These are phyloP conservation scores for Rhopilema esculentum DNA, from an alignment of 30 jellyfish, hydroid and myxozoan genomes.

Conservation along the genomic window DNA sequence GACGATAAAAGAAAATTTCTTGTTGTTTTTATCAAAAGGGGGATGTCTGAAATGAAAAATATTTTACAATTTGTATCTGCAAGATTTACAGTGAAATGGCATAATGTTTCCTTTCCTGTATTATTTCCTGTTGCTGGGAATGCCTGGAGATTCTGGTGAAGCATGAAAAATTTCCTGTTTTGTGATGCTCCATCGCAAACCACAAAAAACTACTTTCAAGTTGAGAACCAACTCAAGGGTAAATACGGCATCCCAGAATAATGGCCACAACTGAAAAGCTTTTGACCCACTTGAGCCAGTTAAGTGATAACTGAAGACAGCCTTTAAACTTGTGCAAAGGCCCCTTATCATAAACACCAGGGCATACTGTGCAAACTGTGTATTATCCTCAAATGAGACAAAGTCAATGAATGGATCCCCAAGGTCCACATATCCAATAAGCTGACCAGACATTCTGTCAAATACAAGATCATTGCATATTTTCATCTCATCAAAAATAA, in stretches of 20 bases:
- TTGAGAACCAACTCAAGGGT: neutral
- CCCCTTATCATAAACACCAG: too few relatives aligned
- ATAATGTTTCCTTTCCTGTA: neutral
- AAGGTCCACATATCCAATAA: too few relatives aligned
- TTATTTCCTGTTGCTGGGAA: neutral
- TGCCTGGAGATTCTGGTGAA: neutral
- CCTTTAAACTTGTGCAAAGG: too few relatives aligned
- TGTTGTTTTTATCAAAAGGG: neutral
- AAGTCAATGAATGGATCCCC: too few relatives aligned
- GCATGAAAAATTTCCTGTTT: neutral
- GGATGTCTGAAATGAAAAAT: neutral
- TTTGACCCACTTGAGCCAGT: too few relatives aligned
- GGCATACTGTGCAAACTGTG: too few relatives aligned
- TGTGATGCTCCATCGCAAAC: neutral
- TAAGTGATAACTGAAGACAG: too few relatives aligned
- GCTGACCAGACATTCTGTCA: too few relatives aligned
- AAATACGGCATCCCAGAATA: neutral
- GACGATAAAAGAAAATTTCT: neutral
- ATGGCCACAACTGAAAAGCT: neutral
- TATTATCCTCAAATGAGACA: too few relatives aligned
- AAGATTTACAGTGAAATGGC: neutral
- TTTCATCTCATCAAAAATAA: too few relatives aligned
- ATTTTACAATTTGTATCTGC: neutral
- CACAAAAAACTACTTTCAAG: neutral
- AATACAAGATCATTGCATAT: too few relatives aligned